phyloP scores from a whole-genome alignment of 2,113 vertebrate genomes.

The Lasiurus cinereus region DNA sequence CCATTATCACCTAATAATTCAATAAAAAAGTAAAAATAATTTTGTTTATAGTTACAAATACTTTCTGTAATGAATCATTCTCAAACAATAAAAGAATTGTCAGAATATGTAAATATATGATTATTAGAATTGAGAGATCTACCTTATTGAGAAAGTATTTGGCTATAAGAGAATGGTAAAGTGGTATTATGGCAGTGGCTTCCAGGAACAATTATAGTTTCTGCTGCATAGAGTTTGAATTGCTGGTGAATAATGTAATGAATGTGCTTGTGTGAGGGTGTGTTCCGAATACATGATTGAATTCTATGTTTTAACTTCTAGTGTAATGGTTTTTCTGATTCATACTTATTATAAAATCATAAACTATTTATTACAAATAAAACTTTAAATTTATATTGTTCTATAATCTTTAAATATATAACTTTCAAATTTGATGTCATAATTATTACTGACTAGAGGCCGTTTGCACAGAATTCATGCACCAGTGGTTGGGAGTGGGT shows the following conservation, averaged over 20 bases:
- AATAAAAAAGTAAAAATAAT: no score
- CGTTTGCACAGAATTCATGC: no score
- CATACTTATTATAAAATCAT: not conserved
- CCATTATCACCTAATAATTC: no score
- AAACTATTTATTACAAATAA: not conserved
- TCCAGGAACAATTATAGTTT: not conserved
- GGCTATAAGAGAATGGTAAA: not conserved
- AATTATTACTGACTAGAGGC: not conserved
- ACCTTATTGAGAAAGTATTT: not conserved
- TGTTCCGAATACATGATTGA: not conserved
- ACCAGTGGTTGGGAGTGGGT: no score
- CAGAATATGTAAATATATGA: not conserved
- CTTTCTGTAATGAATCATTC: not conserved
- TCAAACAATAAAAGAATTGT: not conserved
- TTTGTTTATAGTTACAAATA: not conserved
- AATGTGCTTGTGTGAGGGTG: not conserved
- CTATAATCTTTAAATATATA: not conserved
- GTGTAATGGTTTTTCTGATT: not conserved
- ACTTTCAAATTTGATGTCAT: not conserved
- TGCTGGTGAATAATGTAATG: not conserved
- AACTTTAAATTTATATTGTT: not conserved
- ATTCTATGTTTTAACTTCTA: not conserved
- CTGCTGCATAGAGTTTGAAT: not conserved
- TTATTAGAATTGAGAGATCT: not conserved
- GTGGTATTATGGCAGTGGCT: not conserved